These are phyloP conservation scores for Hofmannophila pseudospretella DNA, from an alignment of 2,888 invertebrate species.

Conservation along the genomic window DNA sequence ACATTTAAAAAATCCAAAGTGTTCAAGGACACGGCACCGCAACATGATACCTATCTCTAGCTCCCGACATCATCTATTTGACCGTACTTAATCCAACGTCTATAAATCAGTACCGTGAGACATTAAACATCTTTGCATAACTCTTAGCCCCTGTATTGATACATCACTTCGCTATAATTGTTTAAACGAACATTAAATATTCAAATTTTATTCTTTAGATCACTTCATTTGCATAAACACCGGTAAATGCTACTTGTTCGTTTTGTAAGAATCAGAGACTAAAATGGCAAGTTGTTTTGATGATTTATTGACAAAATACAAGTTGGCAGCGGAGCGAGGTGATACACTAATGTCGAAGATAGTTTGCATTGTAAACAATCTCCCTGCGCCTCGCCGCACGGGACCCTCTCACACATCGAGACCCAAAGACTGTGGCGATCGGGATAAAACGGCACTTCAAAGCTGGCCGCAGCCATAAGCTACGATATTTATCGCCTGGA, in stretches of 20 bases:
- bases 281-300: too few relatives aligned
- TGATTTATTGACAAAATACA: background rate
- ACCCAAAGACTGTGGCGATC: background rate
- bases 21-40: too few relatives aligned
- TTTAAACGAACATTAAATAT: background rate
- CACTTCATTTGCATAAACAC: constrained; percentile 2
- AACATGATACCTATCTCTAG: too few relatives aligned
- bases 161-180: constrained; percentile 4
- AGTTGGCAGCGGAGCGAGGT: too few relatives aligned
- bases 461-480: constrained; percentile 59
- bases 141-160: constrained; percentile 5
- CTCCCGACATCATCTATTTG: too few relatives aligned
- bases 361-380: too few relatives aligned
- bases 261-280: too few relatives aligned
- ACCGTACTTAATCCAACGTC: too few relatives aligned
- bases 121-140: constrained; percentile 9
- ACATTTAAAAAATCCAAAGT: background rate
- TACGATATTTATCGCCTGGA: constrained; percentile 64
- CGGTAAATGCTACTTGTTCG: background rate
- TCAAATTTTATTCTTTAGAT: constrained; percentile 1
- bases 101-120: too few relatives aligned
- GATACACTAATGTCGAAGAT: too few relatives aligned
- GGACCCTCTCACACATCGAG: too few relatives aligned
- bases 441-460: constrained; percentile 12
- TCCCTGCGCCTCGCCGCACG: too few relatives aligned